A percentile compares a stretch with the other conserved stretches of the same genome.
Conservation (phyloP, 2,113 vertebrate genomes). For the Podiceps cristatus region DNA sequence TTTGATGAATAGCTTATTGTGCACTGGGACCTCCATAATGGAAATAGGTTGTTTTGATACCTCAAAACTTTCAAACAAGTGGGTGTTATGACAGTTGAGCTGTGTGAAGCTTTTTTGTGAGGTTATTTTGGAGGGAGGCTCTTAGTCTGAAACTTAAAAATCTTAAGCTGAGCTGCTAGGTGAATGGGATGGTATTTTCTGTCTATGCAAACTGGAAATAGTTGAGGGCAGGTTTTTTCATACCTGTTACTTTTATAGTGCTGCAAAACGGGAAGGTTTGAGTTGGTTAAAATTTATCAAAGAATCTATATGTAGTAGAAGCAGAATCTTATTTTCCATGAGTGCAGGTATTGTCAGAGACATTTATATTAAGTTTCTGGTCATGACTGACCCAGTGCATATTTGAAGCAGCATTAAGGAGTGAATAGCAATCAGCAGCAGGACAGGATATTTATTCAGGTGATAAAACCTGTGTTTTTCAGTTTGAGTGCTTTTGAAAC, state of each 20-base stretch:
- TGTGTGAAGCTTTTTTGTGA: background rate
- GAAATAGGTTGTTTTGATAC: background rate
- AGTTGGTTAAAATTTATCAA: background rate
- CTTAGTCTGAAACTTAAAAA: background rate
- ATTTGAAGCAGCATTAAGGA: background rate
- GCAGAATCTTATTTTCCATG: background rate
- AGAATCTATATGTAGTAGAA: background rate
- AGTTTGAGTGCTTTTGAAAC: background rate
- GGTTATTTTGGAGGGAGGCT: background rate
- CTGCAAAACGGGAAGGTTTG: background rate
- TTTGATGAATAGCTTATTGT: background rate
- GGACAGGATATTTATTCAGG: background rate
- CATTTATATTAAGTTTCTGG: background rate
- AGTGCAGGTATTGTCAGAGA: background rate
- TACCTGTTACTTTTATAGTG: background rate
- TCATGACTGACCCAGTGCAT: background rate
- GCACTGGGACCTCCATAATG: background rate
- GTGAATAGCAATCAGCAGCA: background rate
- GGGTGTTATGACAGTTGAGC: background rate
- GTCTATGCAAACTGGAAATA: background rate
- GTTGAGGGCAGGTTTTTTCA: background rate
- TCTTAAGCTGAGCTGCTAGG: background rate
- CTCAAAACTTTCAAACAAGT: background rate
- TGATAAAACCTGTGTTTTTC: background rate
- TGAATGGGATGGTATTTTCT: background rate